Evolutionary conservation across 37 sponge, comb jelly and placozoan genomes (phyloP).

Genomic region (Axinella damicornis): DNA sequence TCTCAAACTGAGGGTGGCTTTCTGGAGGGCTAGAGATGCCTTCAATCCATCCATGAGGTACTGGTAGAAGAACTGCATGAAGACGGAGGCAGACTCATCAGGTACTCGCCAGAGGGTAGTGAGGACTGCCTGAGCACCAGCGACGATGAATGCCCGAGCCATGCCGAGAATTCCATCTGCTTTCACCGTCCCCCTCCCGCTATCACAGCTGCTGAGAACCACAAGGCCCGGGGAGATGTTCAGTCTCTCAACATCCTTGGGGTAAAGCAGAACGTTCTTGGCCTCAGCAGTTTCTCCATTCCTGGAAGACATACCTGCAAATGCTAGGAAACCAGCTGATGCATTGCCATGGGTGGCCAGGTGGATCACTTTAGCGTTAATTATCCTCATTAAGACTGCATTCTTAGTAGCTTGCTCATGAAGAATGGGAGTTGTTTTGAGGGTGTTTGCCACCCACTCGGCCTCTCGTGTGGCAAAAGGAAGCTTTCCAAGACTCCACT

Average conservation of each 20-base stretch:
- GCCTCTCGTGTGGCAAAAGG: slow-evolving; percentile 78
- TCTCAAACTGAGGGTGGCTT: slow-evolving; percentile 66
- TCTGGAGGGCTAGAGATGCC: slow-evolving; percentile 70
- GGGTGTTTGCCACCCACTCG: slow-evolving; percentile 51
- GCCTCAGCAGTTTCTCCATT: slow-evolving; percentile 20
- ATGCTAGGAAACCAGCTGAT: slow-evolving; percentile 61
- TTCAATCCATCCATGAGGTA: slow-evolving; percentile 60
- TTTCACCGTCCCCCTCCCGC: slow-evolving; percentile 46
- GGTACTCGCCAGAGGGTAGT: slow-evolving; percentile 78
- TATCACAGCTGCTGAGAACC: slow-evolving; percentile 79
- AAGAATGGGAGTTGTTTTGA: slow-evolving; percentile 64
- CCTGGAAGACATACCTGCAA: slow-evolving; percentile 30
- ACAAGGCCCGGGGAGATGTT: slow-evolving; percentile 65
- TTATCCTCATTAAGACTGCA: slow-evolving; percentile 53
- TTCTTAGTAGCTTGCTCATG: slow-evolving; percentile 71
- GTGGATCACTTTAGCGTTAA: slow-evolving; percentile 73
- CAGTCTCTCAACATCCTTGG: slow-evolving; percentile 70
- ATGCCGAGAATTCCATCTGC: slow-evolving; percentile 79
- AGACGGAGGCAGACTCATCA: slow-evolving; percentile 71
- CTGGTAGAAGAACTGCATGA: slow-evolving; percentile 86
- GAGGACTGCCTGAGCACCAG: slow-evolving; percentile 82
- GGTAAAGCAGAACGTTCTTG: slow-evolving; percentile 50
- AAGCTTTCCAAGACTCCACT: slow-evolving; percentile 65
- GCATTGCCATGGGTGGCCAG: slow-evolving; percentile 81
- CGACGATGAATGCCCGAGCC: slow-evolving; percentile 77